These are phyloP conservation scores for Julus scandinavius DNA, from an alignment of 2,888 invertebrate species.

Conservation along the genomic window DNA sequence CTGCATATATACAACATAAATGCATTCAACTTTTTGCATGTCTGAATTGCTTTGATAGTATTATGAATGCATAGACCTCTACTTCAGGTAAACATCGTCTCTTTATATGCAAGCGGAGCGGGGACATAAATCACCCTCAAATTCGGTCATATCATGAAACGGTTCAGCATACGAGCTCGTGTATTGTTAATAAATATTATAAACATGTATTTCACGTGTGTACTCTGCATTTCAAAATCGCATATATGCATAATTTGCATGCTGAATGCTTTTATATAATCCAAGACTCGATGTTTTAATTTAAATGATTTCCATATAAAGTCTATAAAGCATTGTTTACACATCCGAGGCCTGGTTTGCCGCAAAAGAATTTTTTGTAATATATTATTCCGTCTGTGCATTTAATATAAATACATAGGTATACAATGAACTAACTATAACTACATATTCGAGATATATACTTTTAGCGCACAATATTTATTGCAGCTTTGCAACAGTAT, in stretches of 20 bases:
- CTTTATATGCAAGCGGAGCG: conserved; percentile 4
- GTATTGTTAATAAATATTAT: conserved; percentile 4
- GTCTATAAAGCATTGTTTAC: conserved; percentile 18
- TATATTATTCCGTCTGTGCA: not conserved
- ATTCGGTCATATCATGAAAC: not conserved
- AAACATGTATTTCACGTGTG: not conserved
- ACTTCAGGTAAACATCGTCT: not conserved
- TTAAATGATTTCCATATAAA: not conserved
- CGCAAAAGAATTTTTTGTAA: conserved; percentile 22
- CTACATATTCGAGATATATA: too few relatives aligned
- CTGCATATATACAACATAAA: not conserved
- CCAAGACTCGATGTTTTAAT: not conserved
- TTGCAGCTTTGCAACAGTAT: too few relatives aligned
- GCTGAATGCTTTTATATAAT: not conserved
- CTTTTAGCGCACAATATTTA: too few relatives aligned
- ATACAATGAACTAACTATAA: not conserved
- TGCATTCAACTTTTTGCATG: not conserved
- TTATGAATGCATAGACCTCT: not conserved
- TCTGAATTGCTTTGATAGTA: not conserved
- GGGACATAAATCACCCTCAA: conserved; percentile 3
- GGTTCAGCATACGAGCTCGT: not conserved
- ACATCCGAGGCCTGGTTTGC: conserved; percentile 11
- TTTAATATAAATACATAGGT: not conserved
- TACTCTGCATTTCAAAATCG: not conserved
- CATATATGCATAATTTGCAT: not conserved